Percentiles rank a stretch among this genome's conserved stretches.
Evolutionary conservation across 2,797 vertebrate species (phyloP).

Genomic region (Tolypeutes matacus): DNA sequence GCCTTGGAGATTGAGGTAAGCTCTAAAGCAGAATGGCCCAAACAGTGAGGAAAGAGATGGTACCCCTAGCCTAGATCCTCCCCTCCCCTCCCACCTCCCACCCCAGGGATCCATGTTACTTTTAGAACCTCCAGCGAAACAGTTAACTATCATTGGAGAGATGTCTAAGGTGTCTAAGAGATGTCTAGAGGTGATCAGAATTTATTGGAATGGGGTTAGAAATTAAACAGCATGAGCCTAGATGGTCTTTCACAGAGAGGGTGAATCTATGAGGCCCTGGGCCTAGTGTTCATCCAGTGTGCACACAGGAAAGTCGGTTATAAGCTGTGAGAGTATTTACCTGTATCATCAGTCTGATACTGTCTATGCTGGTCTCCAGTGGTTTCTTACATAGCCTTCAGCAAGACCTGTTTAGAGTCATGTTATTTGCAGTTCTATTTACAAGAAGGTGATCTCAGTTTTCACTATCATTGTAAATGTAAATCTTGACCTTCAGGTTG

Average conservation of each 20-base stretch:
- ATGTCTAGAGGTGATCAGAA: not conserved
- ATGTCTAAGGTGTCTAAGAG: not conserved
- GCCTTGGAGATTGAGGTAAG: not conserved
- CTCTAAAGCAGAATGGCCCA: conserved; percentile 12
- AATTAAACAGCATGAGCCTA: not conserved
- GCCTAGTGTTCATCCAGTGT: not conserved
- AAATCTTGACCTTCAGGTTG: conserved; percentile 15
- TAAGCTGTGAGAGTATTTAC: not conserved
- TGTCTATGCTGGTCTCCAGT: not conserved
- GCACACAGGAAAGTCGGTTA: not conserved
- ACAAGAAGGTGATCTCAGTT: conserved; percentile 2
- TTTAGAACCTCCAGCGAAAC: not conserved
- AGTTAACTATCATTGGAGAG: not conserved
- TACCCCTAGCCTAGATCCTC: not conserved
- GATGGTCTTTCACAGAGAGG: not conserved
- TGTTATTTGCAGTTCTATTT: not conserved
- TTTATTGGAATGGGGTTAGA: not conserved
- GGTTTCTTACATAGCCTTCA: conserved; percentile 13
- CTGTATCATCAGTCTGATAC: not conserved
- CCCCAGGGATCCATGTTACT: not conserved
- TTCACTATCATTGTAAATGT: conserved; percentile 43
- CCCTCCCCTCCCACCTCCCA: not conserved
- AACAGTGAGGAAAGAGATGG: not conserved
- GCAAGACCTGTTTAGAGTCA: not conserved
- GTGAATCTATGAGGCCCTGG: not conserved